Evolutionary conservation across 1,140 invertebrate genomes (phyloP), one percentile per base, ranked within the genome.

Genomic region (Trichoplusia ni): DNA sequence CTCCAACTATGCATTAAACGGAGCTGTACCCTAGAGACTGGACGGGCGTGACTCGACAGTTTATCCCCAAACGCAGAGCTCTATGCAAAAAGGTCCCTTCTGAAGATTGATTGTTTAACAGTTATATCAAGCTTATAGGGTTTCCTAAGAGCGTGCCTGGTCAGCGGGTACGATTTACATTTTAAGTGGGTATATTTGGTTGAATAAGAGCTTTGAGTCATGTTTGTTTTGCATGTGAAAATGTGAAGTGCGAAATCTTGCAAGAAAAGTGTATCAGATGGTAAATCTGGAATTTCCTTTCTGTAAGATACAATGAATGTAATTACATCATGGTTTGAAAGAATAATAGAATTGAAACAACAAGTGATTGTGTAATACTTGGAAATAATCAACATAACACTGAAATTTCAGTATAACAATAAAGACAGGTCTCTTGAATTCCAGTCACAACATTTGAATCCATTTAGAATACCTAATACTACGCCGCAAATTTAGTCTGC

Each of bases 1-100:
- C 53, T 69, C 46, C 44, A 69, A 69, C 60, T 69, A 69, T 69
- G 66, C 66, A 69, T 69, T 69, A 60, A 69, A 69, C 38, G 61
- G 66, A 51, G 40, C 60, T 23, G 25, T 51, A 60, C 66, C 61
- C 66, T 42, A 16, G 66, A 69, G 66, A 64, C 66, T 64, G 66
- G 66, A 60, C 60, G 60, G 16, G 42, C 66, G 61, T 67, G 64
- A 67, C 64, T 67, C 21, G 64, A 11, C 31, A 37, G 38, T 61
- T 66, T 51, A 53, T 51, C 64, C 64, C 64, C 25, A 60, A 66
- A 58, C 61, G 53, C 49, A 29, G 60, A 44, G 38, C 7, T 27
- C 38, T 68, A 68, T 68, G 66, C 66, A 68, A 68, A 68, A 61
- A 68, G 66, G 66, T 59, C 59, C 66, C 31, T 31, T 29, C 38